phyloP scores from a whole-genome alignment of 37 sponge, comb jelly and placozoan genomes.

The Spongilla lacustris region DNA sequence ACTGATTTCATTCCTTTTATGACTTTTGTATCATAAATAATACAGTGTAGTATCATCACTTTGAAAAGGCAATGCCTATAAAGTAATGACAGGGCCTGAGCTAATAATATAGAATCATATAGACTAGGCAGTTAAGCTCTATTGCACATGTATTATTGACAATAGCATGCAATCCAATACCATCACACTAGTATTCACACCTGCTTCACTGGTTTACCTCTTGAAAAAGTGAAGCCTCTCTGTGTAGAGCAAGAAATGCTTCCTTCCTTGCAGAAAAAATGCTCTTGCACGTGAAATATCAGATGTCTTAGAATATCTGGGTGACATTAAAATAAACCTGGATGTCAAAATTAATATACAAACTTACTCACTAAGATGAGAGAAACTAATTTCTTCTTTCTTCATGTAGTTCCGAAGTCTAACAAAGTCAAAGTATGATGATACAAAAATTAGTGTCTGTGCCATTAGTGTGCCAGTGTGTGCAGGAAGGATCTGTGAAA shows the following conservation, averaged over 20 bases:
- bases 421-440: slow-evolving; percentile 97
- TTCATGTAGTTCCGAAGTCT: slow-evolving; percentile 88
- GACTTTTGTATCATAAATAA: too few species aligned
- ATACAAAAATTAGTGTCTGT: slow-evolving; percentile 76
- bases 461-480: slow-evolving; percentile 50
- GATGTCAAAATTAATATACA: not conserved
- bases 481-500: slow-evolving; percentile 79
- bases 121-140: too few species aligned
- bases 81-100: too few species aligned
- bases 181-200: too few species aligned
- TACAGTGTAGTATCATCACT: too few species aligned
- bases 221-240: slow-evolving; percentile 92
- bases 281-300: slow-evolving; percentile 72
- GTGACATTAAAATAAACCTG: not conserved
- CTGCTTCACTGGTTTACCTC: slow-evolving; percentile 66
- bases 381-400: slow-evolving; percentile 64
- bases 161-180: too few species aligned
- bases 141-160: too few species aligned
- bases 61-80: too few species aligned
- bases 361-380: slow-evolving; percentile 82
- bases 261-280: slow-evolving; percentile 71
- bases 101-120: too few species aligned
- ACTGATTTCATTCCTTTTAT: too few species aligned
- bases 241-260: slow-evolving; percentile 85
- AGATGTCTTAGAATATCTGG: slow-evolving; percentile 75